A percentile compares a stretch with the other conserved stretches of the same genome.
Evolutionary conservation across 1,140 invertebrate genomes (phyloP).

Genomic region (Zelostemma sp.): DNA sequence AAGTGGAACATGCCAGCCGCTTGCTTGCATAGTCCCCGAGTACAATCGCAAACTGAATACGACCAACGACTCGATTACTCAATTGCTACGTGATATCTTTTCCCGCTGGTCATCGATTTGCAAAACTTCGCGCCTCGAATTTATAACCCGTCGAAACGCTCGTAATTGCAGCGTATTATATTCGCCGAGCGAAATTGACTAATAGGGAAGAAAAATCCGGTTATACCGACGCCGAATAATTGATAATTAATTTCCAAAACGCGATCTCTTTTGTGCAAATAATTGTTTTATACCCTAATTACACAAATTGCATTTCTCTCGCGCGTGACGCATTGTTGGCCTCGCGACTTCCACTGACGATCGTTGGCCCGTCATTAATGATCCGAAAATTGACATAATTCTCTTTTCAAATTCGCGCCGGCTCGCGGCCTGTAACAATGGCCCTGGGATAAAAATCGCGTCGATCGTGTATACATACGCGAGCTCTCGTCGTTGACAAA

Average conservation of each 20-base stretch:
- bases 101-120: too few relatives aligned
- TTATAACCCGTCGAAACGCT: too few relatives aligned
- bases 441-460: conserved; percentile 22
- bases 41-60: conserved; percentile 32
- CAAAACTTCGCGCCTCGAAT: too few relatives aligned
- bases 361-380: conserved; percentile 43
- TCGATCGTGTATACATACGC: conserved; percentile 24
- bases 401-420: conserved; percentile 29
- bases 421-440: conserved; percentile 18
- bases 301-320: conserved; percentile 23
- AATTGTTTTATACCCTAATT: conserved; percentile 35
- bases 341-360: conserved; percentile 20
- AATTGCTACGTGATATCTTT: conserved; percentile 40
- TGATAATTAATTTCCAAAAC: conserved; percentile 35
- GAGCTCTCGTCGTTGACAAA: conserved; percentile 13
- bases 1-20: conserved; percentile 1
- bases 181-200: too few relatives aligned
- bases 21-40: conserved; percentile 10
- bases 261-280: conserved; percentile 35
- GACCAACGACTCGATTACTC: conserved; percentile 39
- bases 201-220: too few relatives aligned
- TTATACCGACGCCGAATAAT: conserved; percentile 5
- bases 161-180: too few relatives aligned
- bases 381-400: conserved; percentile 45
- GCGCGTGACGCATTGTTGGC: conserved; percentile 28